Percentiles rank a stretch among this genome's conserved stretches.
Evolutionary conservation across 2,113 vertebrate species (phyloP).

Genomic region (Vireo altiloquus): DNA sequence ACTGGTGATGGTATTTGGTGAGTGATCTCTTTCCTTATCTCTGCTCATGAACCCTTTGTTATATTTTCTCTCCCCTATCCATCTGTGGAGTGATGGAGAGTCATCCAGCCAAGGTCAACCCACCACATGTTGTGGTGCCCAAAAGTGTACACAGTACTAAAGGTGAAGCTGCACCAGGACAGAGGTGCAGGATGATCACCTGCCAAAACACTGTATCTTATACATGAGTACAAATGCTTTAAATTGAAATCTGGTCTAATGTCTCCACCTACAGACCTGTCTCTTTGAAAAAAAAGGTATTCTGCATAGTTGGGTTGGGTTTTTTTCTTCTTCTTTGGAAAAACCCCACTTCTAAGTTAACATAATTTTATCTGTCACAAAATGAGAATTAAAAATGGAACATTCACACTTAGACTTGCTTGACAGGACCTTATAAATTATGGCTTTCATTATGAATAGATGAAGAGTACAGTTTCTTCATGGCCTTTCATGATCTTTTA

Average conservation of each 20-base stretch:
- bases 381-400: background rate
- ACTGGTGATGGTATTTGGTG: background rate
- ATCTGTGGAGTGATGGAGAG: background rate
- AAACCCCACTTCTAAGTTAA: background rate
- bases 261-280: constrained; percentile 37
- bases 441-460: background rate
- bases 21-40: background rate
- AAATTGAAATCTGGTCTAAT: background rate
- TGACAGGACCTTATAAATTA: background rate
- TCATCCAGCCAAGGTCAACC: background rate
- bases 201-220: background rate
- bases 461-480: background rate
- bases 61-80: background rate
- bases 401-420: background rate
- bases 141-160: background rate
- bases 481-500: background rate
- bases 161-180: background rate
- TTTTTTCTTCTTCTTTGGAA: background rate
- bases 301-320: accelerated
- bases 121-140: background rate
- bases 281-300: background rate
- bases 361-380: background rate
- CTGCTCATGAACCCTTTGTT: background rate
- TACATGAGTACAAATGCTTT: background rate
- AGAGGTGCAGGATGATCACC: background rate